phyloP scores from a whole-genome alignment of 2,113 vertebrate species.

The Arizona elegans region DNA sequence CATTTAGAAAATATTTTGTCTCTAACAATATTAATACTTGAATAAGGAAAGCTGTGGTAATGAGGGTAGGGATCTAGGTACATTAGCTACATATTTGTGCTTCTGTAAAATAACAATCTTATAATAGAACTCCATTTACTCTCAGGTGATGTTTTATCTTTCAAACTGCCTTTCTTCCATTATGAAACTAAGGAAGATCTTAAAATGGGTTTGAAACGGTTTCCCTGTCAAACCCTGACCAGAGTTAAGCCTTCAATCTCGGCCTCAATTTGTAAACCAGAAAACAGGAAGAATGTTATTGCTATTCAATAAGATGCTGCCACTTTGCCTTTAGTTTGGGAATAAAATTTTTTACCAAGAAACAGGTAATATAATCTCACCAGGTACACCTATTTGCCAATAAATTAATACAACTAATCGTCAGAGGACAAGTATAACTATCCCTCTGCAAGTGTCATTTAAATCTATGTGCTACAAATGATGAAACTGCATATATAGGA shows the following conservation, averaged over 20 bases:
- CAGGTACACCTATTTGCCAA: neutral
- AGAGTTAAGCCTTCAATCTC: neutral
- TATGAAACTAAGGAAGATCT: neutral
- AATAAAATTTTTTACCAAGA: neutral
- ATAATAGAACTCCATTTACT: neutral
- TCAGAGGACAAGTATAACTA: neutral
- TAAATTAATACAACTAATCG: neutral
- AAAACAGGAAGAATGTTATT: neutral
- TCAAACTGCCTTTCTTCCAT: neutral
- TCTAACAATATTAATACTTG: neutral
- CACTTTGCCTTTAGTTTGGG: neutral
- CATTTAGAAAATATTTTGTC: neutral
- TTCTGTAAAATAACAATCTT: neutral
- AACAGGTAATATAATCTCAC: neutral
- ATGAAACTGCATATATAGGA: neutral
- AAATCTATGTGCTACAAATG: neutral
- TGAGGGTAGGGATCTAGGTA: neutral
- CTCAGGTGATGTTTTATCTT: neutral
- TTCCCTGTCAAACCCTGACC: neutral
- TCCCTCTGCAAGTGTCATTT: neutral
- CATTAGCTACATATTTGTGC: neutral
- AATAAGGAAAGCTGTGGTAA: neutral
- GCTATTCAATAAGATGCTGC: neutral
- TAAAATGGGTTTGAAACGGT: neutral
- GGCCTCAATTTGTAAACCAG: neutral